Evolutionary conservation across 1,140 invertebrate species (phyloP), one percentile per base, ranked within the genome.

Genomic region (Drosophila ambigua): DNA sequence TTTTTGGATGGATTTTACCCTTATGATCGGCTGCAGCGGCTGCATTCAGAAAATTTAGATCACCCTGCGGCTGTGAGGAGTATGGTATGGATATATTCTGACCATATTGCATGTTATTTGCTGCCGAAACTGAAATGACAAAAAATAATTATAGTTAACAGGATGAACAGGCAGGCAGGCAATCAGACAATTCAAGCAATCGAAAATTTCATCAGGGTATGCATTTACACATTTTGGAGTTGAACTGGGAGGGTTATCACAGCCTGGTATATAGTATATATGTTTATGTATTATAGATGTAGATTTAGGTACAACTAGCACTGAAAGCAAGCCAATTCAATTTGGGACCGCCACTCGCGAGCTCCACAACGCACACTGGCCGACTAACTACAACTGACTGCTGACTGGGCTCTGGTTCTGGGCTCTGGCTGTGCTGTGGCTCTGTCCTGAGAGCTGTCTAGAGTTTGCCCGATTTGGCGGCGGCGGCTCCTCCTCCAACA

Each of bases 1-100:
- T 92, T 90, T 92, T 92, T 82, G 91, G 91, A 90, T 92, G 91
- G 75, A 92, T 91, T 89, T 92, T 92, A 77, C 85, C 84, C 76
- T 92, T 92, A 88, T 92, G 91, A 79, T 92, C 91, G 68, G 75
- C 73, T 65, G 90, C 82, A 60, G 77, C 73, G 52, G 90, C 74
- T 54, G 90, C 87, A 82, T 92, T 92, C 51, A 92, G 76, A 79
- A 92, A 92, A 76, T 91, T 92, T 46, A 92, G 82, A 88, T 92
- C 91, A 68, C 72, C 80, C 79, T 92, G 91, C 28, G 91, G 91
- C 72, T 92, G 91, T 63, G 91, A 79, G 68, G 84, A 90, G 73
- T 92, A 92, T 45, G 91, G 91, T 88, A 92, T 92, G 72, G 91
- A 92, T 71, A 92, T 91, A 90, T 92, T 92, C 57, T 92, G 91